Evolutionary conservation across 2,888 invertebrate genomes (phyloP), one percentile per base, ranked within the genome.

Genomic region (Tortricodes alternella): DNA sequence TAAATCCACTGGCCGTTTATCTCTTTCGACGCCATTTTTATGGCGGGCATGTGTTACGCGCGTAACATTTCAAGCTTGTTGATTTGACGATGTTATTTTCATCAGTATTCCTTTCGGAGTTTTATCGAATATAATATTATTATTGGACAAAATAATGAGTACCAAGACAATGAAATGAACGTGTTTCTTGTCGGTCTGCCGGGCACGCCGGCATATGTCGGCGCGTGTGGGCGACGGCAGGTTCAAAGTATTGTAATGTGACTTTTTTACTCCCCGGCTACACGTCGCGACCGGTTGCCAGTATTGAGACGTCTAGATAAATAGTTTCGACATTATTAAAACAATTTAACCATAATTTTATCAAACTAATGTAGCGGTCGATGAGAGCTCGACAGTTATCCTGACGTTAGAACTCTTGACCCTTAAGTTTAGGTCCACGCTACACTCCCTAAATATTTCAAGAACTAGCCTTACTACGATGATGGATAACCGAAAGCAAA

Each of bases 191-290:
- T 37, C 1, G 15, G 16, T n/a, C 34, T 13, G 29, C 23, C 32
- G 7, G 39, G 46, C 53, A 29, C 39, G 19, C 23, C 50, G 38
- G 7, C 5, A 32, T 44, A 19, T 11, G 44, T 37, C 44, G 44
- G 44, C 29, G 37, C 49, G 55, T 37, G 55, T 55, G 55, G 55
- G 55, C 55, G 55, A 27, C 55, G 55, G 49, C 35, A 35, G 41
- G 55, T 55, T 49, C 55, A 55, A 55, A 55, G 55, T 55, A 55
- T 55, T 55, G 21, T 55, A 27, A 53, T 29, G 43, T 35, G 34
- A 35, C 48, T 49, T 43, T 49, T 49, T 16, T 35, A 43, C 49
- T 15, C 24, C 16, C 35, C 4, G 24, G 27, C 15, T 23, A 41
- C 24, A n/a, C 43, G 43, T 8, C 29, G 41, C 38, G 29, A 44